Base-by-base conservation (phyloP, 2,888 invertebrate species). In the Lasioglossum villosulum region DNA sequence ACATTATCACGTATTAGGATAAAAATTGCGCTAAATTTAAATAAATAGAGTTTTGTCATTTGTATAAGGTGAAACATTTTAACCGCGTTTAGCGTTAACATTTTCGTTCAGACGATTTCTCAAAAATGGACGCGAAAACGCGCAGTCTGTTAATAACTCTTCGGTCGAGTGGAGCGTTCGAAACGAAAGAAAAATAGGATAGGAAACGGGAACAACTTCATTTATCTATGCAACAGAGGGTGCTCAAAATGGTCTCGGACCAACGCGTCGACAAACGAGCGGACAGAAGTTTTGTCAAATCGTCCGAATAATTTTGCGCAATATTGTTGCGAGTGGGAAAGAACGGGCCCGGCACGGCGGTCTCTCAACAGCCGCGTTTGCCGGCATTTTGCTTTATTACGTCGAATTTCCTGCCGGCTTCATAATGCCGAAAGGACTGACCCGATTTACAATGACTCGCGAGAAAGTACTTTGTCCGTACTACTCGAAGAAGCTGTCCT, bases 361-460 rank as follows among this genome's bases (percentile, higher is more conserved):
- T 27, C 66, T 66, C 52, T 66, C 10, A 4, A 63, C 75, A 48
- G 37, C 8, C 39, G 70, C 82, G 23, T 74, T 86, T 73, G 75
- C 88, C 79, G 80, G 56, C 82, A 88, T 87, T 91, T 91, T 91
- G 12, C 91, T 86, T 83, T 82, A 87, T 90, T 86, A 82, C 88
- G 80, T 82, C 72, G 71, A 84, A 89, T 89, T 90, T 88, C 88
- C 90, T 84, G 85, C 74, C 80, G 77, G 79, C 27, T 52, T 68
- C 78, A 48, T 74, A 83, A 86, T 42, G 78, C 83, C 88, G 82
- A 83, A 82, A 81, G 83, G 85, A 86, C 78, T 83, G 86, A 86
- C 85, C 89, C 85, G 82, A 77, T 90, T 88, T 76, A 34, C 80
- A 76, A 68, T 74, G 80, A 70, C 48, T 73, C 79, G 71, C 74